Evolutionary conservation across 2,888 invertebrate genomes (phyloP), one percentile per base, ranked within the genome.

Genomic region (Scaptomyza reducta): DNA sequence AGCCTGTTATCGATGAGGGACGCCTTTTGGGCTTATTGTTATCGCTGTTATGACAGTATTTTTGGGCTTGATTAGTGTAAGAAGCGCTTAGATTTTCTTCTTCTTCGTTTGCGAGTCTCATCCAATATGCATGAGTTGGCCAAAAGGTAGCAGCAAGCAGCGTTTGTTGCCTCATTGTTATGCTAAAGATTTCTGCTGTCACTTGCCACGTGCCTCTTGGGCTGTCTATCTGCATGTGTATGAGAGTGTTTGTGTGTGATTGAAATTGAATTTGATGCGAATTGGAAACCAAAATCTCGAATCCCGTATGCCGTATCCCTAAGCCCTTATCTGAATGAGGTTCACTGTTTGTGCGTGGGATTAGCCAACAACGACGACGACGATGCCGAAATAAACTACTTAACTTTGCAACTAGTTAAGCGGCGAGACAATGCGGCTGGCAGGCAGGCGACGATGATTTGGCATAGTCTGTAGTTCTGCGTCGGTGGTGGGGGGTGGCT

Each of bases 401-500:
- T 89, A 89, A 82, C 89, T 88, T 85, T 85, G 88, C 85, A 90
- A 89, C 89, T 89, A 88, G 89, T 84, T 85, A 80, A 76, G 77
- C 77, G 61, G 72, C 81, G 68, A 81, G 87, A 81, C 81, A 81
- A 82, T 70, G 71, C 54, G 51, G 70, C 65, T 74, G 40, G 40
- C 40, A 16, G 16, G 60, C 67, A 50, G 60, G 59, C 68, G 50
- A 44, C 67, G 55, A 67, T 84, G 87, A 81, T 79, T 74, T 74
- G 74, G 46, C 49, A 47, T 33, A 58, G 51, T 51, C 29, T 44
- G 22, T 7, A 42, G 49, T 7, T 16, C 18, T 7, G 25, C 51
- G 1, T 13, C 10, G 55, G 44, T 41, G 56, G 29, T 41, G 46
- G 33, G 0, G 4, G 1, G 42, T 22, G 22, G 22, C 18, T 70